Conservation (phyloP, 1,140 invertebrate species). For the Medauroidea extradentata region DNA sequence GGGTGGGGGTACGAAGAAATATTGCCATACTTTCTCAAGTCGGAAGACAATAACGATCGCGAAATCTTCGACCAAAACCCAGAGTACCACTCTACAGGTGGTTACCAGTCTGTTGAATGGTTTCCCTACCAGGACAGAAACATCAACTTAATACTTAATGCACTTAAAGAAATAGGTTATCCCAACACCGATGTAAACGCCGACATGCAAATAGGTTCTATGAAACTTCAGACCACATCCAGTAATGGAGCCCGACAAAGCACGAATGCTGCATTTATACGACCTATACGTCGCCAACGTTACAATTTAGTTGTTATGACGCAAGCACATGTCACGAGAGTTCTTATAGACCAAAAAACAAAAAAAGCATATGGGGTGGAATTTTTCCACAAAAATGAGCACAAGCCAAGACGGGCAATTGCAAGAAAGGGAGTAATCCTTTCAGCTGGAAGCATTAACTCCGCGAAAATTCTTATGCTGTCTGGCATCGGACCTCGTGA, state of each 20-base stretch:
- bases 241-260: slow-evolving; percentile 1
- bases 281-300: slow-evolving; percentile 48
- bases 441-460: slow-evolving; percentile 34
- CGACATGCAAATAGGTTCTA: slow-evolving; percentile 1
- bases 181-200: slow-evolving; percentile 6
- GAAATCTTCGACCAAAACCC: slow-evolving; percentile 28
- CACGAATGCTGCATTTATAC: slow-evolving; percentile 9
- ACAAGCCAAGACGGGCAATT: no score
- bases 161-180: slow-evolving; percentile 50
- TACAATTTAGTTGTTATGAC: slow-evolving; percentile 66
- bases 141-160: slow-evolving; percentile 49
- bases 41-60: slow-evolving; percentile 44
- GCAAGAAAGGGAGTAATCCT: slow-evolving; percentile 38
- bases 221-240: slow-evolving; percentile 4
- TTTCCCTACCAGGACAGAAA: slow-evolving; percentile 57
- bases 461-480: slow-evolving; percentile 40
- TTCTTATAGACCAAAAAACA: slow-evolving; percentile 64
- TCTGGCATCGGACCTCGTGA: slow-evolving; percentile 43
- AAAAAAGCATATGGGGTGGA: slow-evolving; percentile 65
- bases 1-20: slow-evolving; percentile 62
- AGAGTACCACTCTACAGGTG: slow-evolving; percentile 52
- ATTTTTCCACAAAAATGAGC: not conserved
- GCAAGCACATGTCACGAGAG: slow-evolving; percentile 61
- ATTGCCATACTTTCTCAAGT: slow-evolving; percentile 55
- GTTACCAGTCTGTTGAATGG: slow-evolving; percentile 57